phyloP scores from a whole-genome alignment of 2,113 vertebrate genomes.

The Carassius auratus region DNA sequence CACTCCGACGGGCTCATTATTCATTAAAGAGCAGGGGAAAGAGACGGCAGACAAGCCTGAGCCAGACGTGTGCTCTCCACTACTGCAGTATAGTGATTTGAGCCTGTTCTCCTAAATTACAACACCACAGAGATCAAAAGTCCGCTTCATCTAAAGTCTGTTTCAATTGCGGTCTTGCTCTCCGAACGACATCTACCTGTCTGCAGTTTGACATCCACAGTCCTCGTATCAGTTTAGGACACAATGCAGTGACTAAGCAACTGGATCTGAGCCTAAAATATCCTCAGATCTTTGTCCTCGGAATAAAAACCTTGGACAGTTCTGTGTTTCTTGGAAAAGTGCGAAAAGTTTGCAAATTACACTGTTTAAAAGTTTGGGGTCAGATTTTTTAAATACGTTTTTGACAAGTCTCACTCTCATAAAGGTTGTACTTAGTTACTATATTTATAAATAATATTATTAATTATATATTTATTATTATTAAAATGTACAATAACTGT shows the following conservation, averaged over 20 bases:
- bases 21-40: constrained; percentile 33
- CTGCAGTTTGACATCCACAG: neutral
- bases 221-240: neutral
- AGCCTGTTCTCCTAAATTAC: neutral
- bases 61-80: neutral
- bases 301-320: neutral
- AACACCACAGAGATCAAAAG: constrained; percentile 10
- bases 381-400: neutral
- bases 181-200: neutral
- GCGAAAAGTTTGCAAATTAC: neutral
- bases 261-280: constrained; percentile 2
- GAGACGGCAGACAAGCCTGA: neutral
- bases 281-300: neutral
- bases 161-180: neutral
- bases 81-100: neutral
- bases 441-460: too few species aligned
- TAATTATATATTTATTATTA: neutral
- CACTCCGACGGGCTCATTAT: constrained; percentile 23
- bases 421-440: neutral
- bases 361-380: neutral
- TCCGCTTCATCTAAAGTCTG: neutral
- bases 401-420: neutral
- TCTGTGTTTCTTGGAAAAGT: neutral
- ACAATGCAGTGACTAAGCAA: neutral
- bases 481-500: neutral